Evolutionary conservation across 2,113 vertebrate genomes (phyloP).

Genomic region (Chaetodon auriga): DNA sequence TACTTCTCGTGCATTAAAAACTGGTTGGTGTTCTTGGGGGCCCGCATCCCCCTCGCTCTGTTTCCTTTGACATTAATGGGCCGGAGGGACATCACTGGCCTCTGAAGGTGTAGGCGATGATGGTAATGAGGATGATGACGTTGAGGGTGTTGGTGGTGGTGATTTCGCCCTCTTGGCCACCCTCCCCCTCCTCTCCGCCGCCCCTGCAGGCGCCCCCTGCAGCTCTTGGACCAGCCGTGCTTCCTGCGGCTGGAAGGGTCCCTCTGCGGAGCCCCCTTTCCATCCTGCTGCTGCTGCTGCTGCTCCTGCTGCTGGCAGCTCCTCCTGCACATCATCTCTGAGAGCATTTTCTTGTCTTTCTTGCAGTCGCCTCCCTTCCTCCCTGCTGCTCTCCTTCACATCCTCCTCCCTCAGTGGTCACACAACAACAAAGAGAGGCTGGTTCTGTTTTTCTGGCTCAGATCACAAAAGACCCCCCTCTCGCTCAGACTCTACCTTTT

Average conservation of each 20-base stretch:
- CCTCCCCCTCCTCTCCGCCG: conserved; percentile 50
- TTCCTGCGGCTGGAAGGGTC: conserved; percentile 53
- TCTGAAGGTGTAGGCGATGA: conserved; percentile 35
- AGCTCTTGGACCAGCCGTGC: conserved; percentile 63
- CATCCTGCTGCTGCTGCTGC: conserved; percentile 50
- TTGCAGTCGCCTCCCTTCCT: conserved; percentile 39
- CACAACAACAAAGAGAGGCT: conserved; percentile 66
- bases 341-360: conserved; percentile 64
- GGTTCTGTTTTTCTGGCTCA: conserved; percentile 28
- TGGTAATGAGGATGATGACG: conserved; percentile 36
- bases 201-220: conserved; percentile 65
- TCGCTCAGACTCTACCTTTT: conserved; percentile 87
- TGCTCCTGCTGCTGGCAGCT: conserved; percentile 61
- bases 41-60: conserved; percentile 88
- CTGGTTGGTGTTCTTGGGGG: conserved; percentile 92
- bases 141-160: conserved; percentile 50
- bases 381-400: conserved; percentile 66
- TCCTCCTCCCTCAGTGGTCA: conserved; percentile 56
- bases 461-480: conserved; percentile 58
- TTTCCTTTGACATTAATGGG: conserved; percentile 88
- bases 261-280: conserved; percentile 42
- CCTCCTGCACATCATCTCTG: conserved; percentile 70
- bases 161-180: conserved; percentile 54
- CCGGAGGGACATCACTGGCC: conserved; percentile 76
- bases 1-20: conserved; percentile 93